Evolutionary conservation across 1,140 invertebrate genomes (phyloP), one percentile per base, ranked within the genome.

Genomic region (Bombus breviceps): DNA sequence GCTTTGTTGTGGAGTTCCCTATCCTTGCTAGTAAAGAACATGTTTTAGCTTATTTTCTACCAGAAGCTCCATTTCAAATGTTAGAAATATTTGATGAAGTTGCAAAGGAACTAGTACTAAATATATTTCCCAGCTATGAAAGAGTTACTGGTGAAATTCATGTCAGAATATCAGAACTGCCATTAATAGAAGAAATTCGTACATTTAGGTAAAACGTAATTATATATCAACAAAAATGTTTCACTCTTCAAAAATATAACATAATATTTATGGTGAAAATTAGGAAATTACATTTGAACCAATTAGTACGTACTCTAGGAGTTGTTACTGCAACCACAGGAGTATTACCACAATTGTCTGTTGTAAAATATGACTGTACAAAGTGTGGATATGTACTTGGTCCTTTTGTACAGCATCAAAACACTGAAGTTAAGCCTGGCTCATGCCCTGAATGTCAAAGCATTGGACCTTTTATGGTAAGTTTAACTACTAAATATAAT

Each of bases 401-500:
- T 10, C 99, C 99, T 0, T 99, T 99, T 95, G 97, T 98, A 41
- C 99, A 99, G 95, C 97, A 97, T 0, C 98, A 99, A 94, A 98
- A 98, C 92, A 95, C 97, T 25, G 99, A 99, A 96, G 97, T 99
- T 0, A 98, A 98, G 92, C 99, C 99, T 4, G 98, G 98, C 1
- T 98, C 97, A 1, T 99, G 99, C 96, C 99, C 99, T 0, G 98
- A 99, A 91, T 99, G 99, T 97, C 99, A 99, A 94, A 99, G 98
- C 93, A 96, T 96, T 84, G 99, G 99, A 8, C 99, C 99, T 2
- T 99, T 99, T 95, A 97, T 98, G 96, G 98, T 98, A 95, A 96
- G 93, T 92, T 41, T 37, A 66, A 62, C 5, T 77, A 77, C 32
- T 68, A 47, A 10, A 53, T 66, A 47, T 68, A 2, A 43, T 74